Conservation (phyloP, 2,113 vertebrate genomes). For the Limnothrissa miodon region DNA sequence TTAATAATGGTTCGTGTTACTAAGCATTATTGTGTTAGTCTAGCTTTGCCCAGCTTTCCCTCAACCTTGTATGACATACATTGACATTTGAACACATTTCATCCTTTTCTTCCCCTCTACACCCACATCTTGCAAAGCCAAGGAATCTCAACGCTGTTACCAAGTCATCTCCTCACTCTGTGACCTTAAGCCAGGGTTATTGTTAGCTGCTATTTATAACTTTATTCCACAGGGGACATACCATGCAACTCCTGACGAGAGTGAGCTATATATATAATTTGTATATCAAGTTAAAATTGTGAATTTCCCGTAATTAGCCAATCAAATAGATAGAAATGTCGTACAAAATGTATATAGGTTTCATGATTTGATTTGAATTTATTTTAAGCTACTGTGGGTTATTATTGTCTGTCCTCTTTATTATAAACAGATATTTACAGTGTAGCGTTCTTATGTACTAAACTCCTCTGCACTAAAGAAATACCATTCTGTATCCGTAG, state of each 20-base stretch:
- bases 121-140: no score
- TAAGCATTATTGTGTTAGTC: background rate
- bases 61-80: background rate
- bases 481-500: background rate
- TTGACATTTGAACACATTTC: background rate
- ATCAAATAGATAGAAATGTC: no score
- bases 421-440: background rate
- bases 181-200: background rate
- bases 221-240: no score
- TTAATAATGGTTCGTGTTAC: background rate
- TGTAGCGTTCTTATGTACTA: background rate
- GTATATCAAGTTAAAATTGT: no score
- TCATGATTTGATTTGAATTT: no score
- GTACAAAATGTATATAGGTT: no score
- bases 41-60: background rate
- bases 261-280: no score
- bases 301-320: no score
- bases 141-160: no score
- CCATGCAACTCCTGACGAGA: no score
- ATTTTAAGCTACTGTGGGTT: background rate
- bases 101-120: no score
- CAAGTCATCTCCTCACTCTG: background rate
- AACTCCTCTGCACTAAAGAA: background rate
- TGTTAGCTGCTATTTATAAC: no score
- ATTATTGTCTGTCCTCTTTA: background rate